A percentile compares a stretch with the other conserved stretches of the same genome.
These are phyloP conservation scores for Pandion haliaetus DNA, from an alignment of 2,113 vertebrate species.

Conservation along the genomic window DNA sequence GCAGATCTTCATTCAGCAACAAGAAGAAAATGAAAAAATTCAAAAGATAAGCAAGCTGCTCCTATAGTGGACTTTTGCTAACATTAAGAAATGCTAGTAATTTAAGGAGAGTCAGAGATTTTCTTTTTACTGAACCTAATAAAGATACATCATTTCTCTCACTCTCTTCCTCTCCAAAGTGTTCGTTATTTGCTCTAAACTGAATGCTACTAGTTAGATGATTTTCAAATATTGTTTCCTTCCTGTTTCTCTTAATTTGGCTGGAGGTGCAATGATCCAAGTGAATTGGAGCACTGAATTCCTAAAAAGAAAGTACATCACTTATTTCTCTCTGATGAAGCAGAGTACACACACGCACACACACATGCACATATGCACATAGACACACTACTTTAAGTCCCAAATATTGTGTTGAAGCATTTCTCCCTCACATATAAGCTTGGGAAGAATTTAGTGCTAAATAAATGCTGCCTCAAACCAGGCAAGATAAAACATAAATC, in stretches of 20 bases:
- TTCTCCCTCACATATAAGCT: constrained; percentile 61
- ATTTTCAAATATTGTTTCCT: background rate
- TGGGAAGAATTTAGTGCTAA: constrained; percentile 78
- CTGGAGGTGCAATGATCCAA: background rate
- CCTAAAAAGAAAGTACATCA: background rate
- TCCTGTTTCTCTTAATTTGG: background rate
- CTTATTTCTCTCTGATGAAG: background rate
- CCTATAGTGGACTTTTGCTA: background rate
- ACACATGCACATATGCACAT: background rate
- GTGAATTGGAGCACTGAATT: background rate
- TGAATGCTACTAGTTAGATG: background rate
- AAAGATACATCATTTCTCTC: background rate
- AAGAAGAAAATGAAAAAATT: background rate
- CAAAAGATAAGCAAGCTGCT: background rate
- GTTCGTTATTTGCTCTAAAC: background rate
- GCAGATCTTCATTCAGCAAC: background rate
- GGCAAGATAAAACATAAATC: constrained; percentile 85
- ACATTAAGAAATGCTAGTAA: background rate
- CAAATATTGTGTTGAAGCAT: constrained; percentile 58
- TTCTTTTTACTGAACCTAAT: background rate
- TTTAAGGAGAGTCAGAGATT: background rate
- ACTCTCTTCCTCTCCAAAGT: background rate
- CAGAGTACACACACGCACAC: background rate
- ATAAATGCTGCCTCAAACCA: constrained; percentile 82
- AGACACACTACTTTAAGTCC: background rate